A percentile compares a stretch with the other conserved stretches of the same genome.
phyloP scores from a whole-genome alignment of 2,888 invertebrate species.

The Hedychridium roseum region DNA sequence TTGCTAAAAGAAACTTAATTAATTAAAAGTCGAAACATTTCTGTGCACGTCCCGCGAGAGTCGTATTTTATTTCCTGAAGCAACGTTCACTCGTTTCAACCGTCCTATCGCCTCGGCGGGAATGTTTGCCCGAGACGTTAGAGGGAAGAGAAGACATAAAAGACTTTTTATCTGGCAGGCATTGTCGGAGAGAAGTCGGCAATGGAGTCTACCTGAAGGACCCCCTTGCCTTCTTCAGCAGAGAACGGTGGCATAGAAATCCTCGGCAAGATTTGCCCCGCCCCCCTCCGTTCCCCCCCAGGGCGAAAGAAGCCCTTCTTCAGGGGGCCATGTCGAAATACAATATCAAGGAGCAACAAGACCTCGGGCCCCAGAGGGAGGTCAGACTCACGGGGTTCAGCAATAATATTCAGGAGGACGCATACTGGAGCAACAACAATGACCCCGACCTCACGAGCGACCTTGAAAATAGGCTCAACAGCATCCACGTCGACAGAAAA shows the following conservation, averaged over 20 bases:
- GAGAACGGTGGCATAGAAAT: constrained; percentile 3
- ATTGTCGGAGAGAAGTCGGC: constrained; percentile 16
- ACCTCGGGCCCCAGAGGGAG: constrained; percentile 45
- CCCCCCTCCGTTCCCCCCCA: constrained; percentile 55
- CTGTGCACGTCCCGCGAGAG: no score
- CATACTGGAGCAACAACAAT: constrained; percentile 34
- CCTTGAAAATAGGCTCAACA: constrained; percentile 41
- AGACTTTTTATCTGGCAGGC: no score
- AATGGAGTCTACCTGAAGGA: constrained; percentile 40
- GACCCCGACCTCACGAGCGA: constrained; percentile 28
- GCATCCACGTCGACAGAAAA: constrained; percentile 23
- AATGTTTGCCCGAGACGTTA: no score
- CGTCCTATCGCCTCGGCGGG: no score
- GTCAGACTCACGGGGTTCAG: constrained; percentile 55
- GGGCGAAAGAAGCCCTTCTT: no score
- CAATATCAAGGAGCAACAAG: constrained; percentile 49
- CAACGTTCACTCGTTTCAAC: no score
- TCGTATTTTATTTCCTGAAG: no score
- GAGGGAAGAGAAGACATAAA: no score
- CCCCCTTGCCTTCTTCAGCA: background rate
- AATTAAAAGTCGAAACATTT: no score
- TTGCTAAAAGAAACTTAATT: no score
- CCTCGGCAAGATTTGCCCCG: constrained; percentile 1
- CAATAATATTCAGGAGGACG: constrained; percentile 39
- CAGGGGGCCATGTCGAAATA: constrained; percentile 67